Conservation (phyloP, 2,797 vertebrate genomes). For the Poecilia picta region DNA sequence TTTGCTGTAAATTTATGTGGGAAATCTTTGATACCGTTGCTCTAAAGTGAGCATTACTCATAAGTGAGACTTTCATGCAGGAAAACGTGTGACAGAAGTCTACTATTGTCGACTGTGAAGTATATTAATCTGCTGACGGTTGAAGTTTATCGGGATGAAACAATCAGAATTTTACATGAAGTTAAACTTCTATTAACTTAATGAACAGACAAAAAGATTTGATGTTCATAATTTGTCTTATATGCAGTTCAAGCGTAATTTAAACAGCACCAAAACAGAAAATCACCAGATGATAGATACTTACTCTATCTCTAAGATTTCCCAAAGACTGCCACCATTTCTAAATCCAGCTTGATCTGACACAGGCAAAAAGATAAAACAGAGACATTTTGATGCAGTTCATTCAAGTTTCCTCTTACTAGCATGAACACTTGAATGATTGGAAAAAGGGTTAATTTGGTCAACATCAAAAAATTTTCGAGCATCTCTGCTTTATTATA, state of each 20-base stretch:
- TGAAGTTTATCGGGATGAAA: not conserved
- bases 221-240: not conserved
- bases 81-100: not conserved
- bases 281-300: not conserved
- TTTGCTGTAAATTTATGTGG: not conserved
- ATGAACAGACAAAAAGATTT: not conserved
- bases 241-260: not conserved
- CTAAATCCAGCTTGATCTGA: not conserved
- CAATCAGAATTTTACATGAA: not conserved
- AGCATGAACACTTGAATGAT: no score
- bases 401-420: not conserved
- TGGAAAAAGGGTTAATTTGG: not conserved
- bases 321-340: not conserved
- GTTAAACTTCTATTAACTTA: not conserved
- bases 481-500: not conserved
- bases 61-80: not conserved
- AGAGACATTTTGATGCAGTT: not conserved
- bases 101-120: not conserved
- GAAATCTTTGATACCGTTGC: not conserved
- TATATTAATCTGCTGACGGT: not conserved
- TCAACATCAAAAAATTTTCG: not conserved
- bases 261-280: not conserved
- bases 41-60: not conserved
- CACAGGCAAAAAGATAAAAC: not conserved
- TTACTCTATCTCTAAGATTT: not conserved